Conservation (phyloP, 2,797 vertebrate species). For the Brachyalestes nurse region DNA sequence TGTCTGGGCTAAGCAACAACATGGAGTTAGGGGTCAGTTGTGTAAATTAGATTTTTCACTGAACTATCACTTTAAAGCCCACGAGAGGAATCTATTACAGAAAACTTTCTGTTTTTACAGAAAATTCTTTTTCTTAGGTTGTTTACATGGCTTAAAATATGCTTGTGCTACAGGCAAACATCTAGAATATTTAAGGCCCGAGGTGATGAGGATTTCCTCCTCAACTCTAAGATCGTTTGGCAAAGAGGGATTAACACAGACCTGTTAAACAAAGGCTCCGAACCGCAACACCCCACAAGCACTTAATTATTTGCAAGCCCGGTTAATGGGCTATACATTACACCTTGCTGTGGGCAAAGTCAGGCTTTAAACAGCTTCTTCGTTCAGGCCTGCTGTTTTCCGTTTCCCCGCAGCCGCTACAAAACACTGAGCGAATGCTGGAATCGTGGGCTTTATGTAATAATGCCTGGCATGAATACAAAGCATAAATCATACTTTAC, state of each 20-base stretch:
- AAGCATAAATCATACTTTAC: slow-evolving; percentile 40
- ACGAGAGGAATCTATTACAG: neutral
- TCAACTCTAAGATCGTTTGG: neutral
- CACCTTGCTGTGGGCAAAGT: slow-evolving; percentile 28
- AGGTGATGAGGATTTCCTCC: neutral
- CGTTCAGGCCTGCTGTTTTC: neutral
- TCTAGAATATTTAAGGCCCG: neutral
- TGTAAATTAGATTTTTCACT: neutral
- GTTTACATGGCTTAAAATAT: neutral
- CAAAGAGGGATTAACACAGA: slow-evolving; percentile 19
- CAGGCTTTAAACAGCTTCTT: slow-evolving; percentile 17
- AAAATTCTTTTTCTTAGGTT: neutral
- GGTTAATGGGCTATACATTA: slow-evolving; percentile 30
- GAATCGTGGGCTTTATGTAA: slow-evolving; percentile 31
- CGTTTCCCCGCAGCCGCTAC: neutral
- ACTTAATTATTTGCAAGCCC: slow-evolving; percentile 14
- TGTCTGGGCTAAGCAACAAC: too few relatives aligned
- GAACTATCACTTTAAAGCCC: neutral
- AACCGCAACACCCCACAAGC: slow-evolving; percentile 5
- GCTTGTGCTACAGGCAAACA: neutral
- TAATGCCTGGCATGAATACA: slow-evolving; percentile 21
- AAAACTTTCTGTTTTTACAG: too few relatives aligned
- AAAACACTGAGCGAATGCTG: slow-evolving; percentile 14
- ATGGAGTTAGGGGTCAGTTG: too few relatives aligned
- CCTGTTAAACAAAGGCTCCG: slow-evolving; percentile 10